These are phyloP conservation scores for Phrynosoma platyrhinos DNA, from an alignment of 2,113 vertebrate species.

Conservation along the genomic window DNA sequence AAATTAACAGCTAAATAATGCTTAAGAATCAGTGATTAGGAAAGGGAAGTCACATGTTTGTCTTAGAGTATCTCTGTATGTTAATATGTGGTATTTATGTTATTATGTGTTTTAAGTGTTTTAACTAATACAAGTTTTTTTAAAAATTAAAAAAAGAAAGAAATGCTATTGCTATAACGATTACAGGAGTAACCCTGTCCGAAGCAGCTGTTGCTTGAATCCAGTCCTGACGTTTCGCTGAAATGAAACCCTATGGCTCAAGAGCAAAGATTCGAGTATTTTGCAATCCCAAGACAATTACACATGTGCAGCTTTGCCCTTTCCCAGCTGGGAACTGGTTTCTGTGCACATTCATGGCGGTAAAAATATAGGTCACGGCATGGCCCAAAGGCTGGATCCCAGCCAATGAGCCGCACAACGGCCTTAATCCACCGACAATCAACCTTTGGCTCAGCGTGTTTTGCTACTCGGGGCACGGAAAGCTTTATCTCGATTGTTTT, in stretches of 20 bases:
- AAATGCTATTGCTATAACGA: no score
- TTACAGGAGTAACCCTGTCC: background rate
- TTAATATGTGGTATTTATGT: no score
- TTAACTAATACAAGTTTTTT: no score
- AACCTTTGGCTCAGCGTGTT: no score
- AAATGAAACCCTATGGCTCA: background rate
- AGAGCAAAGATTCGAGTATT: no score
- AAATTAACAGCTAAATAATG: no score
- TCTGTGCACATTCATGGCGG: background rate
- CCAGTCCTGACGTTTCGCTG: background rate
- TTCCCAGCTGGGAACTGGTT: background rate
- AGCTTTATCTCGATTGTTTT: background rate
- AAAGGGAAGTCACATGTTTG: no score
- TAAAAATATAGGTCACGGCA: conserved; percentile 1
- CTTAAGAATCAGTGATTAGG: no score
- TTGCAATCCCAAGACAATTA: background rate
- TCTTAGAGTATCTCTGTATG: no score
- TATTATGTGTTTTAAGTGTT: no score
- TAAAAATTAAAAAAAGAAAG: no score
- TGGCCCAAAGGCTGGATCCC: background rate
- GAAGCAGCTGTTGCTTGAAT: background rate
- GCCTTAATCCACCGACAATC: background rate
- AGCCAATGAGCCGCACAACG: background rate
- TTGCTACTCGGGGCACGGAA: background rate
- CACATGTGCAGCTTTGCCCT: background rate